Conservation (phyloP, 2,113 vertebrate species). For the Gopherus flavomarginatus region DNA sequence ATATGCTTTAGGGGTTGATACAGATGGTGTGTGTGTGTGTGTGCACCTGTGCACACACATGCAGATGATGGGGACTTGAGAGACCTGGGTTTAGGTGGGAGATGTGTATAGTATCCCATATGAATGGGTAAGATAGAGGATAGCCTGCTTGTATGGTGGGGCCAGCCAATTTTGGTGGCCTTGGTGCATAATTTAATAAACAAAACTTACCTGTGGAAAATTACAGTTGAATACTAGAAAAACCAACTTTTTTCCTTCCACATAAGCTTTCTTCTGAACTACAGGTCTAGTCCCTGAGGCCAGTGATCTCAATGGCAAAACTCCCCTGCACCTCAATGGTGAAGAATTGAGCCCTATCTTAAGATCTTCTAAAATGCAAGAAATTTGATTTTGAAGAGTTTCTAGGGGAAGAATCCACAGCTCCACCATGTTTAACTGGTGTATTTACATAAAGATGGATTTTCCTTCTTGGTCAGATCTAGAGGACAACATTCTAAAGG, state of each 20-base stretch:
- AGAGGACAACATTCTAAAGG: too few species aligned
- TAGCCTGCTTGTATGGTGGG: background rate
- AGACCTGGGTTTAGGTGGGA: background rate
- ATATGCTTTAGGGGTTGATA: background rate
- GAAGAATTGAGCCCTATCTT: background rate
- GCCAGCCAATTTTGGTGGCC: background rate
- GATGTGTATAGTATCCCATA: background rate
- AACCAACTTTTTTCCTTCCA: background rate
- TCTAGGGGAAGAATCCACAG: background rate
- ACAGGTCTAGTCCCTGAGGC: background rate
- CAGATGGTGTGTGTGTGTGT: background rate
- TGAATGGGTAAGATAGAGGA: background rate
- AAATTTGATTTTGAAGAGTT: background rate
- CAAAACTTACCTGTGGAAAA: background rate
- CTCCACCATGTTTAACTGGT: background rate
- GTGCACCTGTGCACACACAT: too few species aligned
- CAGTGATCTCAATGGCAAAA: background rate
- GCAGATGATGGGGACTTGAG: background rate
- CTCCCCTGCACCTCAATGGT: background rate
- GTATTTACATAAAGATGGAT: background rate
- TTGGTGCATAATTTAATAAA: background rate
- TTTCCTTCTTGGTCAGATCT: background rate
- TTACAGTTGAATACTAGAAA: background rate
- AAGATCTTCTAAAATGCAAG: background rate
- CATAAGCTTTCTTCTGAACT: background rate